Evolutionary conservation across 2,113 vertebrate species (phyloP), one percentile per base, ranked within the genome.

Genomic region (Macquaria australasica): DNA sequence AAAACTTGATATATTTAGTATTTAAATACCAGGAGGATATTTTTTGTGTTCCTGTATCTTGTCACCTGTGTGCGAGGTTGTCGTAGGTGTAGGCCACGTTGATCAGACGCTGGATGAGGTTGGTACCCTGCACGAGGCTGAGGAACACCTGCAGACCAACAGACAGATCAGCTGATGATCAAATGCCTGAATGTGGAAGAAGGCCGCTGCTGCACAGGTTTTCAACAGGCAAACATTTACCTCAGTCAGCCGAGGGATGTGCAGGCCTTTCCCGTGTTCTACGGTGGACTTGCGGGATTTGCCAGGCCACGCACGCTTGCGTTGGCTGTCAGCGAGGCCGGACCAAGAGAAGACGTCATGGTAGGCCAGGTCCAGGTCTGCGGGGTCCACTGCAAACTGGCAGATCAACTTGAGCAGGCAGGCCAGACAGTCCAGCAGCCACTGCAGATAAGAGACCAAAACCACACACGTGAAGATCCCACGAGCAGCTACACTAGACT

Each of bases 281-380:
- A 97, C 97, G 0, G 97, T 88, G 1, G 97, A 96, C 85, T 99
- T 99, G 86, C 98, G 96, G 4, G 98, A 98, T 79, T 99, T 99
- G 8, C 98, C 97, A 0, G 98, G 97, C 98, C 98, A 99, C 0
- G 97, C 94, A 77, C 98, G 94, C 89, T 99, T 99, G 59, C 98
- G 96, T 55, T 99, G 98, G 78, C 94, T 96, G 89, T 99, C 98
- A 0, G 97, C 95, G 58, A 99, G 95, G 79, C 98, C 97, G 51
- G 98, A 98, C 98, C 98, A 99, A 90, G 98, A 98, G 92, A 99
- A 99, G 59, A 99, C 97, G 84, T 99, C 98, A 0, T 99, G 98
- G 81, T 98, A 99, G 89, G 98, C 98, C 90, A 99, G 94, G 91
- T 99, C 98, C 93, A 99, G 92, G 89, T 99, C 98, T 0, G 98